Percentiles rank a stretch among this genome's conserved stretches.
These are phyloP conservation scores for Heliothis peltigera DNA, from an alignment of 2,888 invertebrate genomes.

Conservation along the genomic window DNA sequence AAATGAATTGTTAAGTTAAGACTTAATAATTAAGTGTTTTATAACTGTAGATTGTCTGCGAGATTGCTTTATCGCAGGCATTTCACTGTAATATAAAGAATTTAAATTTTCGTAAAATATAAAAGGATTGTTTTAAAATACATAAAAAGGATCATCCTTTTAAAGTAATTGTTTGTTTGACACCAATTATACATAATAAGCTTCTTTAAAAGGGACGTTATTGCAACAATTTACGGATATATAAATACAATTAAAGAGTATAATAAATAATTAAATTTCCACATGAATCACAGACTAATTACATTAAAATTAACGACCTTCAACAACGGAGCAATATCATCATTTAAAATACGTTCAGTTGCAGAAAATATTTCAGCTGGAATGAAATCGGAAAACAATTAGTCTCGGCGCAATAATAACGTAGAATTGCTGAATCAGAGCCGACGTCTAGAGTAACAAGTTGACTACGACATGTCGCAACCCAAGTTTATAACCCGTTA, in stretches of 20 bases:
- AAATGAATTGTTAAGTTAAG: constrained; percentile 70
- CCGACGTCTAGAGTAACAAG: constrained; percentile 82
- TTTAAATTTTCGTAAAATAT: not conserved
- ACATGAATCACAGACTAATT: constrained; percentile 25
- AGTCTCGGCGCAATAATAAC: constrained; percentile 79
- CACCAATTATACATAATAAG: not conserved
- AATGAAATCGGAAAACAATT: constrained; percentile 85
- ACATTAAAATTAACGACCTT: constrained; percentile 53
- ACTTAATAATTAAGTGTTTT: constrained; percentile 59
- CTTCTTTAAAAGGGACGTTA: not conserved
- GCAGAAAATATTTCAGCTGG: constrained; percentile 67
- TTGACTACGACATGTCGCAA: constrained; percentile 84
- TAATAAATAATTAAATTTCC: constrained; percentile 3
- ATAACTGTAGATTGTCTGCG: constrained; percentile 22
- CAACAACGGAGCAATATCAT: constrained; percentile 60
- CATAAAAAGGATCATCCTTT: not conserved
- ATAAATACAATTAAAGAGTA: not conserved
- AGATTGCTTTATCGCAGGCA: constrained; percentile 38
- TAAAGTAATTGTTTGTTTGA: not conserved
- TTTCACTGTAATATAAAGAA: constrained; percentile 16
- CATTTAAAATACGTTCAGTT: constrained; percentile 72
- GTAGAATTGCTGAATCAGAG: constrained; percentile 75
- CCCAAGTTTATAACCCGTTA: constrained; percentile 87
- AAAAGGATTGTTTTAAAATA: not conserved
- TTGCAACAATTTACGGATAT: not conserved